phyloP scores from a whole-genome alignment of 2,888 invertebrate genomes.

The Lithodes maja region DNA sequence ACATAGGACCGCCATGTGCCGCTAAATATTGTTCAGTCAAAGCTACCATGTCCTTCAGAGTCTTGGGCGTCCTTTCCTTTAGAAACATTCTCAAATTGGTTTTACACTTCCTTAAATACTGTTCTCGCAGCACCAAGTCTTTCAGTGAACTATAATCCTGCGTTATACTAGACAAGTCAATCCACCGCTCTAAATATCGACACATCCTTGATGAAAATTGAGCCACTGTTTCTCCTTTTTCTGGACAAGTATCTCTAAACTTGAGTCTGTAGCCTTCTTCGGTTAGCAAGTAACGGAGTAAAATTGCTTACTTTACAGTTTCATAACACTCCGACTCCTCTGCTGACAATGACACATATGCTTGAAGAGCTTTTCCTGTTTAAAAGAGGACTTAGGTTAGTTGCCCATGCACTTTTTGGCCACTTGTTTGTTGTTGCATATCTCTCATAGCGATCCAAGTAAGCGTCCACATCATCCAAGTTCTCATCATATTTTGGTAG shows the following conservation, averaged over 20 bases:
- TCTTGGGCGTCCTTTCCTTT: constrained; percentile 16
- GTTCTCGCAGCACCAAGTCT: not conserved
- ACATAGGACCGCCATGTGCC: constrained; percentile 3
- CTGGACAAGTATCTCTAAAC: not conserved
- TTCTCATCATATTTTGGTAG: not conserved
- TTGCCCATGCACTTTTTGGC: not conserved
- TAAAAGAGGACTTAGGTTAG: too few relatives aligned
- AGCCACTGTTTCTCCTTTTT: not conserved
- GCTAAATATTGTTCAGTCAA: constrained; percentile 11
- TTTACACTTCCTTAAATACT: not conserved
- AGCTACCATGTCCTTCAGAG: not conserved
- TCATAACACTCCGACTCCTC: not conserved
- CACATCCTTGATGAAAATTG: not conserved
- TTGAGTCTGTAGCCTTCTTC: not conserved
- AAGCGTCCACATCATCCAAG: not conserved
- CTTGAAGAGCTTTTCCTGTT: not conserved
- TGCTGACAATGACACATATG: not conserved
- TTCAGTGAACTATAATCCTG: not conserved
- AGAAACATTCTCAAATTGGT: not conserved
- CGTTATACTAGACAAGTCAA: not conserved
- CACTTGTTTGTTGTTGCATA: not conserved
- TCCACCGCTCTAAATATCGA: not conserved
- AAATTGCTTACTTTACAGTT: not conserved
- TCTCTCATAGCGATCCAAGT: not conserved
- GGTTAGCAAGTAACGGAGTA: not conserved